Evolutionary conservation across 2,113 vertebrate genomes (phyloP).

Genomic region (Apteryx mantelli): DNA sequence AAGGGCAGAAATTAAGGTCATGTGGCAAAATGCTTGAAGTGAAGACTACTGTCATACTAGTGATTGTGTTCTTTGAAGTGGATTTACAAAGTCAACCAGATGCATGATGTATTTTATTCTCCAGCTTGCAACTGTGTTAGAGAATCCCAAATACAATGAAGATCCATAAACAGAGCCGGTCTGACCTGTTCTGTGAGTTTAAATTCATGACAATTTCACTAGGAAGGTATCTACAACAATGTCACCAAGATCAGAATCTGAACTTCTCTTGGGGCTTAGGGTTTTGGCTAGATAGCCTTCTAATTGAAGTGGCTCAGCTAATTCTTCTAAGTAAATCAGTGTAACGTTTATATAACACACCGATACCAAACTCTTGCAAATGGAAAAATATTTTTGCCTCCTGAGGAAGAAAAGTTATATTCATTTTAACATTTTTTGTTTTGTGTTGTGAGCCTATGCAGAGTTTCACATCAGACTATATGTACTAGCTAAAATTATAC

Average conservation of each 20-base stretch:
- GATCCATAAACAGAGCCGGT: not conserved
- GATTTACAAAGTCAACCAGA: not conserved
- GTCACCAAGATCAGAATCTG: not conserved
- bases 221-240: not conserved
- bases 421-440: not conserved
- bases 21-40: not conserved
- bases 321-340: not conserved
- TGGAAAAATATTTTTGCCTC: not conserved
- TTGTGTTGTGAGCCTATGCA: not conserved
- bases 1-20: not conserved
- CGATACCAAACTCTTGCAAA: not conserved
- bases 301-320: not conserved
- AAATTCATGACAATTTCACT: not conserved
- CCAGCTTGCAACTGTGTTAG: not conserved
- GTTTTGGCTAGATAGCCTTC: not conserved
- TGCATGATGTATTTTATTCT: not conserved
- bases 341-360: not conserved
- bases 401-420: not conserved
- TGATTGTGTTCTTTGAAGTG: not conserved
- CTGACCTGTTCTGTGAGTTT: not conserved
- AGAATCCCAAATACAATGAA: not conserved
- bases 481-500: not conserved
- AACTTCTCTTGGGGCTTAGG: not conserved
- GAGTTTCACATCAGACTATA: not conserved
- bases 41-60: not conserved